These are phyloP conservation scores for Manduca sexta DNA, from an alignment of 1,140 invertebrate species.

Conservation along the genomic window DNA sequence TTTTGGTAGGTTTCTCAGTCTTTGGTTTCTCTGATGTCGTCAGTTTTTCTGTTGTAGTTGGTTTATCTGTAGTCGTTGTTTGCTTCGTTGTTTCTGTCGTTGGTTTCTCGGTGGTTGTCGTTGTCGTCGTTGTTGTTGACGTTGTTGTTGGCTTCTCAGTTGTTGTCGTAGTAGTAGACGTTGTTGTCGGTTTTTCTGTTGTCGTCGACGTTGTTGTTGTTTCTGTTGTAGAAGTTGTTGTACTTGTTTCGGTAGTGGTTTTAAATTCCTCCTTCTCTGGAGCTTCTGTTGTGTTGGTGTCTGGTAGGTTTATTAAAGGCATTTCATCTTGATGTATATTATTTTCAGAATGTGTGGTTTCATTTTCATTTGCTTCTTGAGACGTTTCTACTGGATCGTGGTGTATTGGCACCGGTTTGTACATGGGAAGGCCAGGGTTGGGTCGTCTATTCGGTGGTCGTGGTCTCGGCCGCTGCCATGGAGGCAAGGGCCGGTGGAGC, in stretches of 20 bases:
- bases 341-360: conserved; percentile 49
- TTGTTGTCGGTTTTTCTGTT: conserved; percentile 24
- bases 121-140: conserved; percentile 23
- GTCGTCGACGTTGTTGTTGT: conserved; percentile 25
- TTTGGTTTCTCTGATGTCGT: conserved; percentile 22
- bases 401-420: conserved; percentile 50
- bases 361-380: conserved; percentile 47
- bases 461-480: conserved; percentile 76
- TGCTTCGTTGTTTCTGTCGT: conserved; percentile 10
- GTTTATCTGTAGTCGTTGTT: conserved; percentile 26
- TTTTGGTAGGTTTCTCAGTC: conserved; percentile 42
- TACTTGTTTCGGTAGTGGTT: conserved; percentile 26
- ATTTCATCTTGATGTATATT: conserved; percentile 41
- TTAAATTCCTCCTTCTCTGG: conserved; percentile 33
- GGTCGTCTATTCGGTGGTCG: conserved; percentile 65
- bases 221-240: conserved; percentile 21
- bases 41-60: conserved; percentile 26
- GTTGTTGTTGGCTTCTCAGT: conserved; percentile 23
- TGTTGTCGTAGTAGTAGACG: conserved; percentile 25
- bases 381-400: conserved; percentile 23
- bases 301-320: conserved; percentile 15
- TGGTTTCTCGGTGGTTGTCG: conserved; percentile 30
- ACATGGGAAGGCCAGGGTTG: conserved; percentile 60
- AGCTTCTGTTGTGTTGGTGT: conserved; percentile 19
- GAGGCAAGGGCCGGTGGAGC: conserved; percentile 74